Base-by-base conservation (phyloP, 2,888 invertebrate species). In the Apodemia zela region DNA sequence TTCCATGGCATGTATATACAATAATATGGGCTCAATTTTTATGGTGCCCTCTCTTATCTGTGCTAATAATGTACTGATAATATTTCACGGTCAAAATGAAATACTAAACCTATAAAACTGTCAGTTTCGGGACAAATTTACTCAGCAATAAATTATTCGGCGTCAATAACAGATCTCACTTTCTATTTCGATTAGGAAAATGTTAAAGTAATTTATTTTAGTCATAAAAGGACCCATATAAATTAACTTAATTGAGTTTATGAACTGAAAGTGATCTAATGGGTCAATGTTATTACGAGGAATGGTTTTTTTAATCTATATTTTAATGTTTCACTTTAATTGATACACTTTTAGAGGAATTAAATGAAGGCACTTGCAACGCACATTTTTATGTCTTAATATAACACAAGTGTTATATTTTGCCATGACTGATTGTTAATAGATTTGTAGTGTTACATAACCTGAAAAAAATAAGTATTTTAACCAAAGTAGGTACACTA, bases 101-200 rank as follows among this genome's bases (percentile, higher is more conserved):
- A 51, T 21, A 51, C 18, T 51, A 21, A 21, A 51, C 5, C 21
- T 13, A 51, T 54, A 54, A 21, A 54, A 54, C 29, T 8, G 29
- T 57, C 25, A 25, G 29, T 57, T 17, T 57, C 25, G 29, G 29
- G 54, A 57, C 54, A 25, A 15, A 25, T 25, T 25, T 25, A n/a
- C 1, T 15, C 13, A 11, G 25, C 54, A 57, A 57, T 25, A 57
- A 25, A 57, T 29, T 57, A 57, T 57, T 29, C 15, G n/a, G n/a
- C 15, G 7, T 57, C 54, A 57, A 57, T 57, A 57, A 57, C 54
- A 57, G 54, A 57, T 57, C 25, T 29, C 54, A 25, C 29, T 57
- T 57, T 51, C 29, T 25, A 57, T 15, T 13, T 25, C 54, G 29
- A 57, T 57, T 57, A 21, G 51, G 51, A 51, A 13, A 54, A 57